Evolutionary conservation across 2,888 invertebrate genomes (phyloP).

Genomic region (Drosophila tanythrix): DNA sequence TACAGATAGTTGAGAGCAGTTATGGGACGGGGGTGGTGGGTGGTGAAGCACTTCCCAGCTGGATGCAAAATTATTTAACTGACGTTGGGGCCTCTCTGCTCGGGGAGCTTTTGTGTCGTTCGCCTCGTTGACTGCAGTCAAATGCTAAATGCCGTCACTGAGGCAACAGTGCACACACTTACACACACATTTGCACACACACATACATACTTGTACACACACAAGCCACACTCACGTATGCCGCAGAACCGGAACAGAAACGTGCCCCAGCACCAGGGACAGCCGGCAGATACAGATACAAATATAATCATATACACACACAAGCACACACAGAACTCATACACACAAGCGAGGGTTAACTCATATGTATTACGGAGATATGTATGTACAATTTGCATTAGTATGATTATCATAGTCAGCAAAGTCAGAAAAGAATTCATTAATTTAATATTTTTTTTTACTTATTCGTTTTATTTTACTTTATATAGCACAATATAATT

Average conservation of each 20-base stretch:
- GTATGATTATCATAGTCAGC: background rate
- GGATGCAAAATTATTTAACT: slow-evolving; percentile 74
- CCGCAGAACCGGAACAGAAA: slow-evolving; percentile 63
- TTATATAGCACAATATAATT: no score
- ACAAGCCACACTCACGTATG: slow-evolving; percentile 61
- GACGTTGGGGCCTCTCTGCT: slow-evolving; percentile 47
- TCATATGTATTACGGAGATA: background rate
- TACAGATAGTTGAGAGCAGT: slow-evolving; percentile 6
- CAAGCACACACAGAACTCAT: slow-evolving; percentile 16
- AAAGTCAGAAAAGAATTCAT: background rate
- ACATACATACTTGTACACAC: slow-evolving; percentile 10
- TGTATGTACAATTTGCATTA: background rate
- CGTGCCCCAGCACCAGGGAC: slow-evolving; percentile 60
- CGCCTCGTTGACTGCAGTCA: slow-evolving; percentile 72
- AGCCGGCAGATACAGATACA: slow-evolving; percentile 63
- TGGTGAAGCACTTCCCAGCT: slow-evolving; percentile 39
- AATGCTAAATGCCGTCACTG: slow-evolving; percentile 77
- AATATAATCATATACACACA: slow-evolving; percentile 36
- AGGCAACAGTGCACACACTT: slow-evolving; percentile 20
- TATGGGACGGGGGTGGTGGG: background rate
- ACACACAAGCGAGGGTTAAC: slow-evolving; percentile 28
- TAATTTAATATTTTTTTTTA: background rate
- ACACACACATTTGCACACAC: slow-evolving; percentile 6
- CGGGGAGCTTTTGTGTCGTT: slow-evolving; percentile 54
- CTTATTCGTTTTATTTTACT: no score